A percentile compares a stretch with the other conserved stretches of the same genome.
Evolutionary conservation across 2,888 invertebrate species (phyloP).

Genomic region (Syritta pipiens): DNA sequence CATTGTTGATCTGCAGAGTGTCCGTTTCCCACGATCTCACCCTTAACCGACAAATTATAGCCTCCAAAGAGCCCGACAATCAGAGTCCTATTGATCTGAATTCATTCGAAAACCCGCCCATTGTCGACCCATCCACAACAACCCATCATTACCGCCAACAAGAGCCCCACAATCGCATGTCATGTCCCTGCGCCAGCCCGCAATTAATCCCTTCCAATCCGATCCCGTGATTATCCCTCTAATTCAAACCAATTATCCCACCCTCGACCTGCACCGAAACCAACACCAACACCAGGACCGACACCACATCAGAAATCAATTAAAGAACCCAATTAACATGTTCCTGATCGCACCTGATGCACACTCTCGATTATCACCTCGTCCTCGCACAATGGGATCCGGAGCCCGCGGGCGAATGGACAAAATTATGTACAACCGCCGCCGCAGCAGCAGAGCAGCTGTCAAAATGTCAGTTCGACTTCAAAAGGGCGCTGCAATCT

Average conservation of each 20-base stretch:
- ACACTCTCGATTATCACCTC: conserved; percentile 58
- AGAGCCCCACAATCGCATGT: no score
- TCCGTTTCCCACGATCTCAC: no score
- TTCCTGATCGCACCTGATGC: conserved; percentile 61
- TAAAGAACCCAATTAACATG: conserved; percentile 65
- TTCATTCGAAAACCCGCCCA: no score
- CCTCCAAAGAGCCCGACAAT: no score
- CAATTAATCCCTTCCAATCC: conserved; percentile 19
- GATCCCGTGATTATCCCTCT: conserved; percentile 39
- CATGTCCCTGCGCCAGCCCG: no score
- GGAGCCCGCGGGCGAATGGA: not conserved
- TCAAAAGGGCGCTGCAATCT: conserved; percentile 33
- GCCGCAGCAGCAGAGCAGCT: conserved; percentile 17
- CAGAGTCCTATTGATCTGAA: no score
- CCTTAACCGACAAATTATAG: no score
- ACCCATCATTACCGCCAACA: not conserved
- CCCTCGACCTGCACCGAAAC: not conserved
- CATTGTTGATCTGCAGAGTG: no score
- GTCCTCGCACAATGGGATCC: conserved; percentile 35
- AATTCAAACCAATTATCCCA: conserved; percentile 45
- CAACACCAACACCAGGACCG: not conserved
- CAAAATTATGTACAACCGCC: conserved; percentile 10
- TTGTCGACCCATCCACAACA: not conserved
- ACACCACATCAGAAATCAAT: conserved; percentile 51
- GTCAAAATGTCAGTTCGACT: conserved; percentile 64